Evolutionary conservation across 1,140 invertebrate species (phyloP), one percentile per base, ranked within the genome.

Genomic region (Drosophila navojoa): DNA sequence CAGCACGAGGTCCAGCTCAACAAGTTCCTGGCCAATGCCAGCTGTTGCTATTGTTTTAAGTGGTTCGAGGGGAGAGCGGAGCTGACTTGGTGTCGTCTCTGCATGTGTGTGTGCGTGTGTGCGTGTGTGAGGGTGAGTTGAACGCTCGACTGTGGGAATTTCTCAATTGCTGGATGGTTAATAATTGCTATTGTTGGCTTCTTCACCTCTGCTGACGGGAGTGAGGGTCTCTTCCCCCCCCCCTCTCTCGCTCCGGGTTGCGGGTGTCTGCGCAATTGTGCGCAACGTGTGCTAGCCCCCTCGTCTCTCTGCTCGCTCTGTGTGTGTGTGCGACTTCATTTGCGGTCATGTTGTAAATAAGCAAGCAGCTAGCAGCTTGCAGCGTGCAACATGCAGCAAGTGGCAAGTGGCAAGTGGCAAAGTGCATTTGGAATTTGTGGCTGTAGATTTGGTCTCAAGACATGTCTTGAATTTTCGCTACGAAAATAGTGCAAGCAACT

Each of bases 131-230:
- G 60, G 42, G 63, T 61, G 74, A 70, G 75, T 79, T 77, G 79
- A 85, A 80, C 53, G 81, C 50, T 60, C 58, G 71, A 87, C 82
- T 87, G 82, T 87, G 82, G 84, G 82, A 87, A 87, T 86, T 87
- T 89, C 82, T 87, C 82, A 87, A 87, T 87, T 87, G 82, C 78
- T 87, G 64, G 77, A 87, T 89, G 82, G 69, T 87, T 87, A 87
- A 87, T 87, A 87, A 87, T 87, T 87, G 82, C 84, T 87, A 81
- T 87, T 89, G 82, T 87, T 87, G 82, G 84, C 82, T 87, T 87
- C 82, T 71, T 87, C 82, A 82, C 84, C 79, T 87, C 49, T 69
- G 49, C 54, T 59, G 47, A 45, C 62, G 45, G 25, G 5, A 2
- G 16, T 5, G 25, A 57, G 52, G 32, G 35, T 60, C 16, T 4